phyloP scores from a whole-genome alignment of 2,113 vertebrate genomes.

The Lutjanus erythropterus region DNA sequence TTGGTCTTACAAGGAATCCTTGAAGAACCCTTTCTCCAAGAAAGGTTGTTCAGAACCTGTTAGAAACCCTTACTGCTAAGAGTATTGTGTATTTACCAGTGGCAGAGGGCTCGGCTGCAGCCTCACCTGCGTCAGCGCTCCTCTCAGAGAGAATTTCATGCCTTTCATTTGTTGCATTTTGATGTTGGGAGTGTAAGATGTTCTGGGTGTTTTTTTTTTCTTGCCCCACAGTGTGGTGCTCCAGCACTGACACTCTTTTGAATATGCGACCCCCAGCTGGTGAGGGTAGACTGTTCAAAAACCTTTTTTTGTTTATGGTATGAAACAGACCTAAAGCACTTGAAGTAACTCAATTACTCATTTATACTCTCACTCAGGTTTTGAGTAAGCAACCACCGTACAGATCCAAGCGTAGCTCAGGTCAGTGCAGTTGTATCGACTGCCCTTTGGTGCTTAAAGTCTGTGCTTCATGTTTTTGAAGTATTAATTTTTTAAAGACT shows the following conservation, averaged over 20 bases:
- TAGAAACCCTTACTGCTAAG: too few species aligned
- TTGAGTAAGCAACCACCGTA: neutral
- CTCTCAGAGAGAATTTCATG: conserved; percentile 70
- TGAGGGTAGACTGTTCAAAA: conserved; percentile 41
- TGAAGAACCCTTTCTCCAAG: too few species aligned
- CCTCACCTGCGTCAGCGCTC: conserved; percentile 42
- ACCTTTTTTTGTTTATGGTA: conserved; percentile 3
- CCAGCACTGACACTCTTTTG: conserved; percentile 40
- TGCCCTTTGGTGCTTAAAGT: neutral
- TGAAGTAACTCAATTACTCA: conserved; percentile 16
- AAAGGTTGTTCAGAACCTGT: too few species aligned
- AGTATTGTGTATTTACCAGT: conserved; percentile 36
- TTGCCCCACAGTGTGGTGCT: conserved; percentile 24
- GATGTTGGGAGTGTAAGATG: conserved; percentile 64
- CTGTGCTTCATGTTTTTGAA: conserved; percentile 32
- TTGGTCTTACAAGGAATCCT: too few species aligned
- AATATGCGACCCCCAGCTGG: conserved; percentile 47
- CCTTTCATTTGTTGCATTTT: conserved; percentile 77
- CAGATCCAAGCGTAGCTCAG: neutral
- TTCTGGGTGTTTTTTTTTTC: conserved; percentile 56
- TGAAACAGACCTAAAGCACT: conserved; percentile 7
- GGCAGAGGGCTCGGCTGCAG: neutral
- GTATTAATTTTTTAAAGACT: neutral
- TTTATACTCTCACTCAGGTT: conserved; percentile 3
- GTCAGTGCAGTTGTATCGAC: conserved; percentile 10